Percentiles rank a stretch among this genome's conserved stretches.
phyloP scores from a whole-genome alignment of 2,888 invertebrate species.

The Zeuzera pyrina region DNA sequence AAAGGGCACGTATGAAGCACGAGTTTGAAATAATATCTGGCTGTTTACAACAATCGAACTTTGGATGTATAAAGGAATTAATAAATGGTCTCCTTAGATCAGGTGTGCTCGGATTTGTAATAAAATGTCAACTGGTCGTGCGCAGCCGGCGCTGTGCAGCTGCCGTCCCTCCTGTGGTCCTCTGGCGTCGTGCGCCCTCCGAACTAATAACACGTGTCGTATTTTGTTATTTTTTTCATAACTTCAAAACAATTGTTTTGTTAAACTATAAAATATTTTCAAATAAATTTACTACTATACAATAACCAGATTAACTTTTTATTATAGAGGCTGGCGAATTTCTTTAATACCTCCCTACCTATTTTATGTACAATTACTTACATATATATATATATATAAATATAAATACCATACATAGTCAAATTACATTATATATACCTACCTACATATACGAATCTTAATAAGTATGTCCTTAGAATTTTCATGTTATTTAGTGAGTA shows the following conservation, averaged over 20 bases:
- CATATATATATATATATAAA: neutral
- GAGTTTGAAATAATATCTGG: slow-evolving; percentile 27
- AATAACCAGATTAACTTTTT: no score
- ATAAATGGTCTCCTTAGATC: slow-evolving; percentile 57
- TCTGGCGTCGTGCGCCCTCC: slow-evolving; percentile 46
- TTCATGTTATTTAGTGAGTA: no score
- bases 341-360: no score
- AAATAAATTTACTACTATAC: no score
- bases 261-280: no score
- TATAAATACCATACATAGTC: slow-evolving; percentile 3
- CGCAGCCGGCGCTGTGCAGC: slow-evolving; percentile 63
- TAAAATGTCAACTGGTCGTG: slow-evolving; percentile 57
- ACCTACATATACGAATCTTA: neutral
- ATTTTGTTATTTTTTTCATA: slow-evolving; percentile 33
- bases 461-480: no score
- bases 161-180: slow-evolving; percentile 44
- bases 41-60: slow-evolving; percentile 38
- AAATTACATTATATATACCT: slow-evolving; percentile 4
- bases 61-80: slow-evolving; percentile 53
- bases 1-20: slow-evolving; percentile 25
- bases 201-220: slow-evolving; percentile 46
- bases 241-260: neutral
- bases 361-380: no score
- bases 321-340: no score
- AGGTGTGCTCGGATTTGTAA: slow-evolving; percentile 66